phyloP scores from a whole-genome alignment of 1,140 invertebrate species.

The Drosophila mojavensis region DNA sequence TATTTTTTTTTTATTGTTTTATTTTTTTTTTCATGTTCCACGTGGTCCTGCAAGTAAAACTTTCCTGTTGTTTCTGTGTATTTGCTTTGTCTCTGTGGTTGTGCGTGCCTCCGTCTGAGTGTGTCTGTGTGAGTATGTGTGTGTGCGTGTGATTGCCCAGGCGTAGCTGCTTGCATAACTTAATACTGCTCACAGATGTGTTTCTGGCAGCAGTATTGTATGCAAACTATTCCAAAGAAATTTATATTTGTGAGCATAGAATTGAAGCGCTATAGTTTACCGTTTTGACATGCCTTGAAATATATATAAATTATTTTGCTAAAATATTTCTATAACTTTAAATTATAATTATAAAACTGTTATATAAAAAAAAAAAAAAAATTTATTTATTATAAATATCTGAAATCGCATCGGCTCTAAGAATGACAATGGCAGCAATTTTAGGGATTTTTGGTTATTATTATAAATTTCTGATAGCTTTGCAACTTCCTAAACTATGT shows the following conservation, averaged over 20 bases:
- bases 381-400: too few species aligned
- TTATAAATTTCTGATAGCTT: too few species aligned
- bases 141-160: slow-evolving; percentile 21
- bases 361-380: too few species aligned
- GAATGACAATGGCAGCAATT: too few species aligned
- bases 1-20: slow-evolving; percentile 19
- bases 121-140: not conserved
- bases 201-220: not conserved
- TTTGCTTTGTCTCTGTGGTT: slow-evolving; percentile 34
- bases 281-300: not conserved
- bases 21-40: slow-evolving; percentile 31
- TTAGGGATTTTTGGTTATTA: too few species aligned
- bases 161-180: not conserved
- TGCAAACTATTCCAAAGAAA: not conserved
- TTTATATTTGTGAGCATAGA: not conserved
- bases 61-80: slow-evolving; percentile 59
- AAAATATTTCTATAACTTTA: too few species aligned
- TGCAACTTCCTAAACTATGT: too few species aligned
- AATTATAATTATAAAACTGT: too few species aligned
- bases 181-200: not conserved
- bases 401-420: too few species aligned
- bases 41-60: slow-evolving; percentile 55
- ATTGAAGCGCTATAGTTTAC: not conserved
- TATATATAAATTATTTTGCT: not conserved
- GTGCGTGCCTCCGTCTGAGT: not conserved